Conservation (phyloP, 1,140 invertebrate species). For the Batillaria attramentaria region DNA sequence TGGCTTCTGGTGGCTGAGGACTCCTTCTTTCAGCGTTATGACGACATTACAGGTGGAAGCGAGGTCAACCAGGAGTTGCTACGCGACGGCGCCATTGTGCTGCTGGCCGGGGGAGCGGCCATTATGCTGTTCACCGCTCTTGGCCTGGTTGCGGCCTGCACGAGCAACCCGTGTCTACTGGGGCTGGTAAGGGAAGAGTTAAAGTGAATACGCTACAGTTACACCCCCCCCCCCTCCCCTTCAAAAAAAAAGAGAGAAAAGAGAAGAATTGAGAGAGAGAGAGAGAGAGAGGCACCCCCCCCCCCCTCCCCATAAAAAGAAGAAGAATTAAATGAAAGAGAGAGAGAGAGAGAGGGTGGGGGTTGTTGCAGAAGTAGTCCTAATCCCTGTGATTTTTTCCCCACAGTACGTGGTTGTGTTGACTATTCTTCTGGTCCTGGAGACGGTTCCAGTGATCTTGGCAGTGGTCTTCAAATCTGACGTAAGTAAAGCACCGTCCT, state of each 20-base stretch:
- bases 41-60: background rate
- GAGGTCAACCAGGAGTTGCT: constrained; percentile 11
- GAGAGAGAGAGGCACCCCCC: too few species aligned
- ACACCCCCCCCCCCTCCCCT: too few species aligned
- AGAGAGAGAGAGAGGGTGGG: too few species aligned
- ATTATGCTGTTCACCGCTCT: background rate
- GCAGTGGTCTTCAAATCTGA: constrained; percentile 11
- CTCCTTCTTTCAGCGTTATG: background rate
- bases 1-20: constrained; percentile 7
- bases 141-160: constrained; percentile 3
- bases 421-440: background rate
- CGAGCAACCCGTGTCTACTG: background rate
- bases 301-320: too few species aligned
- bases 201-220: too few species aligned
- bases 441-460: constrained; percentile 2
- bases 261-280: too few species aligned
- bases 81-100: background rate
- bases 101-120: background rate
- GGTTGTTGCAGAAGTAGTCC: too few species aligned
- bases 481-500: constrained; percentile 8
- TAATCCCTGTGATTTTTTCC: too few species aligned
- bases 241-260: too few species aligned
- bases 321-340: too few species aligned
- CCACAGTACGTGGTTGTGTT: constrained; percentile 2
- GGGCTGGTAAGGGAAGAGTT: too few species aligned